Evolutionary conservation across 2,113 vertebrate genomes (phyloP).

Genomic region (Strix aluco): DNA sequence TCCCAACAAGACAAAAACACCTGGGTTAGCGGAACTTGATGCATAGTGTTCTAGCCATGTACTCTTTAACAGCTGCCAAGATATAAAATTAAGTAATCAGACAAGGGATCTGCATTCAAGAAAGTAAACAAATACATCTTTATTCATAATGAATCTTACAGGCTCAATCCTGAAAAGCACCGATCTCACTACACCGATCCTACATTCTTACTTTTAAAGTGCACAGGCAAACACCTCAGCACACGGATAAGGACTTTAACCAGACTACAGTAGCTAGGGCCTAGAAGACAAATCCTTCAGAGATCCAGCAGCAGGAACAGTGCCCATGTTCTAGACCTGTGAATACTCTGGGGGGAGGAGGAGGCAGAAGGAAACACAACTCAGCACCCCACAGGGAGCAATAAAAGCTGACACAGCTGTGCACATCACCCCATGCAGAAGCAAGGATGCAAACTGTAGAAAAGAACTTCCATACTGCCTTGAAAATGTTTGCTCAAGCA

Average conservation of each 20-base stretch:
- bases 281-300: not conserved
- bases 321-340: not conserved
- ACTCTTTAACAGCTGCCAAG: constrained; percentile 87
- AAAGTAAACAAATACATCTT: not conserved
- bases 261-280: not conserved
- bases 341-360: not conserved
- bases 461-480: not conserved
- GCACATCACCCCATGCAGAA: not conserved
- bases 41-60: constrained; percentile 86
- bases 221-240: not conserved
- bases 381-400: not conserved
- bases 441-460: not conserved
- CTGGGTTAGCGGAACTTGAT: constrained; percentile 87
- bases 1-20: constrained; percentile 85
- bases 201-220: not conserved
- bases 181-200: not conserved
- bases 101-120: not conserved
- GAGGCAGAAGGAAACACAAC: not conserved
- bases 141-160: not conserved
- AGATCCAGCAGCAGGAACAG: not conserved
- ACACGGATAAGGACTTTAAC: not conserved
- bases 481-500: not conserved
- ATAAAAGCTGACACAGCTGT: not conserved
- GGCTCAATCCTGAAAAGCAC: not conserved
- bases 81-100: not conserved